Percentiles rank a stretch among this genome's conserved stretches.
These are phyloP conservation scores for Bryconaethiops microstoma DNA, from an alignment of 2,797 vertebrate species.

Conservation along the genomic window DNA sequence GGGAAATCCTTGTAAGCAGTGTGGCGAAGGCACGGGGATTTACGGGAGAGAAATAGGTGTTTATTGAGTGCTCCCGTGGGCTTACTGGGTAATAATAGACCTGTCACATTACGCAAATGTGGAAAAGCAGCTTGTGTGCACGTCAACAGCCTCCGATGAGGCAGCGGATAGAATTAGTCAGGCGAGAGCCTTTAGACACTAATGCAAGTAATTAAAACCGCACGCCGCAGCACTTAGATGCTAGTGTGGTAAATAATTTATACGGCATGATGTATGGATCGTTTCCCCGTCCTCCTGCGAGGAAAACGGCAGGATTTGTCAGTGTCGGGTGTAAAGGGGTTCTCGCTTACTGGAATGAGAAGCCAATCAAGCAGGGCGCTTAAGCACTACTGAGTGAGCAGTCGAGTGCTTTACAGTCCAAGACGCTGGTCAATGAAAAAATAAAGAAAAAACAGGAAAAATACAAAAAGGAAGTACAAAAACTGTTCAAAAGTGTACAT, in stretches of 20 bases:
- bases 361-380: slow-evolving; percentile 43
- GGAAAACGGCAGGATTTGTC: slow-evolving; percentile 73
- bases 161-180: slow-evolving; percentile 81
- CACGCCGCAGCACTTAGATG: slow-evolving; percentile 80
- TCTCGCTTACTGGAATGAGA: slow-evolving; percentile 63
- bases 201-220: slow-evolving; percentile 85
- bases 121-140: slow-evolving; percentile 75
- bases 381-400: slow-evolving; percentile 28
- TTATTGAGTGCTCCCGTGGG: slow-evolving; percentile 84
- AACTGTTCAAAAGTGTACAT: slow-evolving; percentile 12
- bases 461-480: background rate
- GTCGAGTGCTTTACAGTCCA: slow-evolving; percentile 1
- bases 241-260: slow-evolving; percentile 85
- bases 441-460: slow-evolving; percentile 31
- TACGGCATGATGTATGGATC: slow-evolving; percentile 81
- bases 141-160: slow-evolving; percentile 68
- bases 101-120: slow-evolving; percentile 87
- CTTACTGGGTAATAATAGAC: slow-evolving; percentile 87
- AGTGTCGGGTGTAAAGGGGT: slow-evolving; percentile 71
- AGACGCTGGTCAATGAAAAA: slow-evolving; percentile 21
- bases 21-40: slow-evolving; percentile 74
- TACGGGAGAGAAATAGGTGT: slow-evolving; percentile 84
- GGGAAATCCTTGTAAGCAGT: slow-evolving; percentile 80
- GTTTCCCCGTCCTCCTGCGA: slow-evolving; percentile 75
- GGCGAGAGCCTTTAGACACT: slow-evolving; percentile 81